Percentiles rank a stretch among this genome's conserved stretches.
Evolutionary conservation across 2,113 vertebrate species (phyloP).

Genomic region (Benitochromis conjunctus): DNA sequence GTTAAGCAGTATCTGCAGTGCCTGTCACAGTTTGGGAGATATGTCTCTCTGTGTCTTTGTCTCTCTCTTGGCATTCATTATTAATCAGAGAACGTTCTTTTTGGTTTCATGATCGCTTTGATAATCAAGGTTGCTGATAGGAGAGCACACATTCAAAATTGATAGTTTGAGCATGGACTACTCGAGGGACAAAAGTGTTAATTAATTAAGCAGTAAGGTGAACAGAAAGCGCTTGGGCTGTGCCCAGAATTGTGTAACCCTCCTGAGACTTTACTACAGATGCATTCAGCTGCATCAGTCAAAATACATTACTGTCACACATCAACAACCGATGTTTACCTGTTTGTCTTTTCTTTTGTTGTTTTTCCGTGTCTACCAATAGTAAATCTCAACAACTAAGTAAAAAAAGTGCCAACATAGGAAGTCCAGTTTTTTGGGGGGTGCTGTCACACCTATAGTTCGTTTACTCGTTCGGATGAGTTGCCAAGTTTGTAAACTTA

Average conservation of each 20-base stretch:
- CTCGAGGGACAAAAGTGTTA: slow-evolving; percentile 38
- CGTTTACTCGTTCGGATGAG: neutral
- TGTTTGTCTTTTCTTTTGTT: neutral
- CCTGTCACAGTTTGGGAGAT: neutral
- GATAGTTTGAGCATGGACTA: slow-evolving; percentile 34
- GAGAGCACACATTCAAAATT: slow-evolving; percentile 31
- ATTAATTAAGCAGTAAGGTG: slow-evolving; percentile 52
- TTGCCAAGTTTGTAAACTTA: neutral
- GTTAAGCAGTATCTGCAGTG: neutral
- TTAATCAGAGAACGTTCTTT: slow-evolving; percentile 50
- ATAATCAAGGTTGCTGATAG: slow-evolving; percentile 59
- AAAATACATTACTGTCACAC: neutral
- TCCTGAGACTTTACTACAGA: neutral
- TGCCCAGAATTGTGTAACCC: neutral
- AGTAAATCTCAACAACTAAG: neutral
- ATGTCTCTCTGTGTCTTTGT: neutral
- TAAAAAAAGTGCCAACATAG: neutral
- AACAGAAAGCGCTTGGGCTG: neutral
- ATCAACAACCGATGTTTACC: neutral
- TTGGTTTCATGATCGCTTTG: slow-evolving; percentile 52
- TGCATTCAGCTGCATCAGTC: neutral
- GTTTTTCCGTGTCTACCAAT: neutral
- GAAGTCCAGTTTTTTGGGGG: neutral
- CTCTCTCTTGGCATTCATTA: slow-evolving; percentile 34
- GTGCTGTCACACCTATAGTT: neutral